These are phyloP conservation scores for Cephus nigrinus DNA, from an alignment of 2,888 invertebrate species.

Conservation along the genomic window DNA sequence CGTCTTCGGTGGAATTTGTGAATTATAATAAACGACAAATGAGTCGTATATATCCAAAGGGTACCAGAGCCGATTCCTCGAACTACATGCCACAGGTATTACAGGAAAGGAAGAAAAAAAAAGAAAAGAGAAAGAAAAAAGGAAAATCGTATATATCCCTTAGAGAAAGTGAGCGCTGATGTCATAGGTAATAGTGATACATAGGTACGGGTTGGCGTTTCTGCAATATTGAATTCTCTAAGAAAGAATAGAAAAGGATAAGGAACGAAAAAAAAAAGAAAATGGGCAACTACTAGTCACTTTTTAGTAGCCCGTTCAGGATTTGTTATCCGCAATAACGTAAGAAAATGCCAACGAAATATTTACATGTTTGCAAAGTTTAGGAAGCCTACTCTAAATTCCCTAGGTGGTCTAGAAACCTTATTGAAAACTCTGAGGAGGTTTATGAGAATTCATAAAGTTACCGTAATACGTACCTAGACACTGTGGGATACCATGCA, in stretches of 20 bases:
- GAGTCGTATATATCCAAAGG: constrained; percentile 78
- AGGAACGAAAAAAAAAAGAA: not conserved
- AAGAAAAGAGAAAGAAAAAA: not conserved
- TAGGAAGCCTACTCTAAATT: not conserved
- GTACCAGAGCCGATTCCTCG: constrained; percentile 77
- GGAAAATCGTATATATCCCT: not conserved
- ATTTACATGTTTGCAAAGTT: not conserved
- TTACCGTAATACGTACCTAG: not conserved
- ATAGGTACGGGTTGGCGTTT: not conserved
- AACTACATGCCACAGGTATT: constrained; percentile 78
- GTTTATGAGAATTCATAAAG: not conserved
- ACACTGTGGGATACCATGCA: not conserved
- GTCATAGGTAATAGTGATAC: not conserved
- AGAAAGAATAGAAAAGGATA: not conserved
- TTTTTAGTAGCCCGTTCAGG: not conserved
- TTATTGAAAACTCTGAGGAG: not conserved
- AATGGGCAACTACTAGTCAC: not conserved
- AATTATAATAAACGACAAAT: constrained; percentile 82
- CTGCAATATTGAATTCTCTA: not conserved
- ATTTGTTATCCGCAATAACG: not conserved
- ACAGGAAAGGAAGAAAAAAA: not conserved
- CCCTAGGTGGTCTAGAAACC: not conserved
- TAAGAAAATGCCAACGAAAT: not conserved
- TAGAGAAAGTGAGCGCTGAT: not conserved
- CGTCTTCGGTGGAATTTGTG: constrained; percentile 76